A percentile compares a stretch with the other conserved stretches of the same genome.
Evolutionary conservation across 2,888 invertebrate genomes (phyloP).

Genomic region (Andrena hattorfiana): DNA sequence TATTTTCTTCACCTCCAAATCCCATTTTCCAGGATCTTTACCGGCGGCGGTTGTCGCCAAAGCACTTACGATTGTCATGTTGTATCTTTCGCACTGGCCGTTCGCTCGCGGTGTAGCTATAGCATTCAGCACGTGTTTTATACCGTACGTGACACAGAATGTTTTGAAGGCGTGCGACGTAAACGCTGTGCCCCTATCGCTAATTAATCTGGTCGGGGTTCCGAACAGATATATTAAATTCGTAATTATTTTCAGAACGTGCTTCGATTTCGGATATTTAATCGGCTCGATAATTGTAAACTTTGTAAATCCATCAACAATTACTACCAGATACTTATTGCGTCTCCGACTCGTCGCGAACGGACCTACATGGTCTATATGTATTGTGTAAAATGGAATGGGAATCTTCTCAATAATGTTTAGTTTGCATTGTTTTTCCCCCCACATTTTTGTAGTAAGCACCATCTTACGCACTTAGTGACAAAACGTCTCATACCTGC

Average conservation of each 20-base stretch:
- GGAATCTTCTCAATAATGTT: neutral
- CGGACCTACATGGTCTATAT: slow-evolving; percentile 1
- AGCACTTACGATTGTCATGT: neutral
- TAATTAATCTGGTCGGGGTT: slow-evolving; percentile 10
- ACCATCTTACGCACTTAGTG: neutral
- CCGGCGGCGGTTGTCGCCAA: slow-evolving; percentile 14
- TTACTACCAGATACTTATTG: too few relatives aligned
- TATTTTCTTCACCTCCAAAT: slow-evolving; percentile 1
- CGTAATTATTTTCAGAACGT: neutral
- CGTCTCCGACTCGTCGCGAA: too few relatives aligned
- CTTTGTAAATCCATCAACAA: slow-evolving; percentile 7
- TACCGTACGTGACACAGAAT: slow-evolving; percentile 5
- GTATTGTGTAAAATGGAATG: neutral
- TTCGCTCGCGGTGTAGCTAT: slow-evolving; percentile 21
- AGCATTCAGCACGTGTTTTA: slow-evolving; percentile 23
- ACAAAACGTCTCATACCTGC: neutral
- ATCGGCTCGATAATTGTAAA: neutral
- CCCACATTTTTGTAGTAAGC: neutral
- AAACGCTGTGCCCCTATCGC: slow-evolving; percentile 27
- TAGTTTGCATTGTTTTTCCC: neutral
- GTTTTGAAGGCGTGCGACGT: neutral
- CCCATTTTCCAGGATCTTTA: slow-evolving; percentile 7
- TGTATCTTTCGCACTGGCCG: slow-evolving; percentile 30
- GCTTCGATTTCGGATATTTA: neutral
- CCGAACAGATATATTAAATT: slow-evolving; percentile 7